Evolutionary conservation across 2,888 invertebrate species (phyloP).

Genomic region (Campoplex nolae): DNA sequence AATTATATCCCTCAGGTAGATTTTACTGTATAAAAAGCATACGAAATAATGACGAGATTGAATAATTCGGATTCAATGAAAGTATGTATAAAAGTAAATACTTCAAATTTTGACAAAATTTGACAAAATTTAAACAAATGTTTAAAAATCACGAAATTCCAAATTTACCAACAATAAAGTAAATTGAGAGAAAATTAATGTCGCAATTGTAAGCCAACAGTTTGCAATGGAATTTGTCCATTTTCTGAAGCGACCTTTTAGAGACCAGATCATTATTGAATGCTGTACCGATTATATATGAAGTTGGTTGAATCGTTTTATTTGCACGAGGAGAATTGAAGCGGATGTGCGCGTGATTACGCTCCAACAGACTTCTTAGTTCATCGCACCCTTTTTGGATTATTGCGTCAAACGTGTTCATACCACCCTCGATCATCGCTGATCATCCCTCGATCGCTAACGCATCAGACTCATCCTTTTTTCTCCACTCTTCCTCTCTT

Average conservation of each 20-base stretch:
- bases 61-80: no score
- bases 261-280: background rate
- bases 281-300: background rate
- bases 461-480: slow-evolving; percentile 45
- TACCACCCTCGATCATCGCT: slow-evolving; percentile 72
- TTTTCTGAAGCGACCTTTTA: background rate
- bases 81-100: background rate
- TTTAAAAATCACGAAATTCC: no score
- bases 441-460: slow-evolving; percentile 60
- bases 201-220: no score
- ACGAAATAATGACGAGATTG: background rate
- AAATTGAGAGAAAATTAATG: no score
- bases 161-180: no score
- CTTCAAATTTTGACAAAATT: background rate
- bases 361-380: slow-evolving; percentile 75
- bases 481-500: slow-evolving; percentile 67
- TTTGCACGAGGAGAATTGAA: slow-evolving; percentile 27
- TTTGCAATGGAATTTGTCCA: background rate
- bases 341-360: slow-evolving; percentile 72
- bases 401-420: slow-evolving; percentile 76
- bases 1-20: background rate
- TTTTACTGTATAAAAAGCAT: background rate
- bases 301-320: slow-evolving; percentile 12
- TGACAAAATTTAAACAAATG: no score
- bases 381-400: slow-evolving; percentile 72